A percentile compares a stretch with the other conserved stretches of the same genome.
Conservation (phyloP, 2,113 vertebrate species). For the Papio anubis region DNA sequence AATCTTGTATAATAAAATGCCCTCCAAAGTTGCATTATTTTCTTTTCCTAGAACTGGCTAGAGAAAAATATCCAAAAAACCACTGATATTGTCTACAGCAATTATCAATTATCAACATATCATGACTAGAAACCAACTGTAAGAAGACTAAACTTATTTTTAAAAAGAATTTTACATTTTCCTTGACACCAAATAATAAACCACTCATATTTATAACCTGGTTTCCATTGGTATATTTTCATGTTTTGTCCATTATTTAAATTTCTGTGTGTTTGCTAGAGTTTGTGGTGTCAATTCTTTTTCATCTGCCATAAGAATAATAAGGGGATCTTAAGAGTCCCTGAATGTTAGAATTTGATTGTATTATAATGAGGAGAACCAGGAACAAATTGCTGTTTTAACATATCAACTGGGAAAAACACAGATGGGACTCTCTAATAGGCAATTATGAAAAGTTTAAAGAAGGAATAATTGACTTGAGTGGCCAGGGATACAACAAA, state of each 20-base stretch:
- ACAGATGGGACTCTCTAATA: background rate
- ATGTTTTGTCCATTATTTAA: background rate
- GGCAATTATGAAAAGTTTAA: background rate
- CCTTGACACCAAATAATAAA: background rate
- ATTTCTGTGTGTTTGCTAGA: background rate
- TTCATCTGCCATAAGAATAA: background rate
- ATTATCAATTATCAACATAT: background rate
- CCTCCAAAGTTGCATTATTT: background rate
- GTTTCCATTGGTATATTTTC: background rate
- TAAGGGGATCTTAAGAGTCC: background rate
- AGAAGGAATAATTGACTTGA: background rate
- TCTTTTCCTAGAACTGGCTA: background rate
- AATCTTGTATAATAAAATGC: background rate
- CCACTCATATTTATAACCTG: background rate
- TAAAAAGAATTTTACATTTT: background rate
- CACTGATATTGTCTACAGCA: rapidly evolving
- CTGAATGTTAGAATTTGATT: background rate
- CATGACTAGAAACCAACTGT: background rate
- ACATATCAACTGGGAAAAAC: background rate
- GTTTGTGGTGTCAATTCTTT: background rate
- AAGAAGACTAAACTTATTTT: background rate
- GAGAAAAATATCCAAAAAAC: background rate
- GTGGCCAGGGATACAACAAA: background rate
- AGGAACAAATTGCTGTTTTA: background rate
- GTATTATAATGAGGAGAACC: background rate